Evolutionary conservation across 1,140 invertebrate genomes (phyloP), one percentile per base, ranked within the genome.

Genomic region (Tenebrio molitor): DNA sequence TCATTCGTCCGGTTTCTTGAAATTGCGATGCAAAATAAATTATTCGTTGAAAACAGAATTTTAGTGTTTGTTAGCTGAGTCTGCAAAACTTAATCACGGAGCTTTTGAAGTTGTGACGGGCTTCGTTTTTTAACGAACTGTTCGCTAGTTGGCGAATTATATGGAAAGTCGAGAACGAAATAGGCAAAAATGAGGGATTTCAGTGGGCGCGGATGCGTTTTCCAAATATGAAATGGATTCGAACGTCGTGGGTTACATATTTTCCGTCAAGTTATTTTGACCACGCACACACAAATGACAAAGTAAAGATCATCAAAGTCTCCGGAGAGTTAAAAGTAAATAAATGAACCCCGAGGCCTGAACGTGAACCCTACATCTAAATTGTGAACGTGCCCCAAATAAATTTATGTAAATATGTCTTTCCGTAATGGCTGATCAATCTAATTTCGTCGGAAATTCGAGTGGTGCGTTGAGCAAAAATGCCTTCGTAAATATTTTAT

Each of bases 331-430:
- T 16, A 46, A 19, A 46, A 46, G 42, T 58, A 58, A 58, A 58
- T 25, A 58, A 58, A 58, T 58, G 23, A 58, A 33, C 21, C 23
- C 50, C 46, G 25, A 23, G 17, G 2, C 46, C n/a, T 1, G 23
- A 25, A 58, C 50, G 50, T 58, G 23, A 58, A 58, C 50, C 21
- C 8, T 3, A 14, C n/a, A 58, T 33, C 50, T 58, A 58, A 58
- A 29, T 29, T 58, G 50, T 33, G 23, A 58, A 58, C 50, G 50
- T 58, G 50, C 50, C 23, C 50, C 23, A 58, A 58, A 58, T 58
- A 58, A 58, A 58, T 58, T 58, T 58, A 58, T 58, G 50, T 58
- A 58, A 58, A 58, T 58, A 58, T 58, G 23, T 58, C 23, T 33
- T 58, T 25, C 21, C n/a, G 50, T 58, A 58, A 58, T 29, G 50